Base-by-base conservation (phyloP, 2,888 invertebrate genomes). In the Limnephilus rhombicus region DNA sequence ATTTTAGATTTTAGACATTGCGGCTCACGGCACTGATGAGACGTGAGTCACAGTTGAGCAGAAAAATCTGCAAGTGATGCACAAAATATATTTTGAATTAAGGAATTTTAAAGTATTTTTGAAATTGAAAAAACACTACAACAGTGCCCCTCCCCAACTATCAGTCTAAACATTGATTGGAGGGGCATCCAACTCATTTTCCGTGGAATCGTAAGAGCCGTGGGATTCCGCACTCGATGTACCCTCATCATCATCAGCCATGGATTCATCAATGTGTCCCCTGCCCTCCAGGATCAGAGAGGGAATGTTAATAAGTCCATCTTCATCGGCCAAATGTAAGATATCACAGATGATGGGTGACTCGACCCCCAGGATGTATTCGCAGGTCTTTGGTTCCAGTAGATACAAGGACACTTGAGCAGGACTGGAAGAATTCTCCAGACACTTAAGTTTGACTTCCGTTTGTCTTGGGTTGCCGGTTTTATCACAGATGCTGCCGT, bases 351-450 rank as follows among this genome's bases (percentile, higher is more conserved):
- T 98, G 13, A 99, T 95, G 0, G 98, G 98, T 0, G 99, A 99
- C 95, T 99, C 99, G 0, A 99, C 98, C n/a, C 98, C 98, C 90
- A 99, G 96, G 91, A 99, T 98, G 95, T 99, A 99, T 95, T 99
- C 98, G 95, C 99, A 68, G 7, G 68, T 68, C 94, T 97, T 97
- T 0, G 99, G 99, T 95, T 99, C 99, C 5, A 99, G 95, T 34
- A 99, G 96, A 95, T 98, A 99, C 92, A 99, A 96, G 0, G 98
- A 98, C 0, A 99, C 98, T 93, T 98, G 97, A 29, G 98, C 98
- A 0, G 98, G 97, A 94, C 97, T 98, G 0, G 97, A 97, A 0
- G 97, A 96, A 94, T 97, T 97, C 93, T 97, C 97, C 18, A 97
- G 95, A 94, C 98, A 98, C 94, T 98, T 98, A 1, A 98, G 95